Evolutionary conservation across 2,888 invertebrate species (phyloP), one percentile per base, ranked within the genome.

Genomic region (Leptogaster cylindrica): DNA sequence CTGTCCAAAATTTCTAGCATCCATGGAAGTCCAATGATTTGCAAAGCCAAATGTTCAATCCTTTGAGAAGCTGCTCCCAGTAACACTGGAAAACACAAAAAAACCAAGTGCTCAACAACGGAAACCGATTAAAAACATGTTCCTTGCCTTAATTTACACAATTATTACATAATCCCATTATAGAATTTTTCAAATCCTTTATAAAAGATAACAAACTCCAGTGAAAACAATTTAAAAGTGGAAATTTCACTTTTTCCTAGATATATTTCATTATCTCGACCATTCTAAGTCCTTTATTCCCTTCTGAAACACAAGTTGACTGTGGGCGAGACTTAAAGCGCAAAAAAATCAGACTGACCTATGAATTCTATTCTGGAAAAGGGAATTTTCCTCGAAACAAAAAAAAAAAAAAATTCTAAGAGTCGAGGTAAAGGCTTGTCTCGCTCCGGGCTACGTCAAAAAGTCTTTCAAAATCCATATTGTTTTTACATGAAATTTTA

Each of bases 31-130:
- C 91, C 92, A 69, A 93, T 85, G 83, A 89, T 88, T 78, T 94
- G 91, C 70, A 92, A 85, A 1, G 88, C 85, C 6, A 93, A 79
- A 74, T 89, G 89, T 81, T 96, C 95, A 39, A 95, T 88, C 65
- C 97, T 85, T 83, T 98, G 94, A 0, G 97, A 97, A 4, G 97
- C 95, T 74, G 95, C 86, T 48, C 97, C 96, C 52, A 98, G 85
- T 68, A 98, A 85, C 83, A 91, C 97, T 94, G 78, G 4, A 77
- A 78, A 36, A 41, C 10, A 16, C 10, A 36, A 46, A 14, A 58
- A 68, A 41, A 4, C 7, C 41, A 41, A n/a, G n/a, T n/a, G n/a
- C n/a, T n/a, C n/a, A n/a, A n/a, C n/a, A n/a, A n/a, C n/a, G n/a
- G n/a, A n/a, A n/a, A n/a, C n/a, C n/a, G n/a, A n/a, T n/a, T n/a